Evolutionary conservation across 2,888 invertebrate species (phyloP), one percentile per base, ranked within the genome.

Genomic region (Diplolepis rosae): DNA sequence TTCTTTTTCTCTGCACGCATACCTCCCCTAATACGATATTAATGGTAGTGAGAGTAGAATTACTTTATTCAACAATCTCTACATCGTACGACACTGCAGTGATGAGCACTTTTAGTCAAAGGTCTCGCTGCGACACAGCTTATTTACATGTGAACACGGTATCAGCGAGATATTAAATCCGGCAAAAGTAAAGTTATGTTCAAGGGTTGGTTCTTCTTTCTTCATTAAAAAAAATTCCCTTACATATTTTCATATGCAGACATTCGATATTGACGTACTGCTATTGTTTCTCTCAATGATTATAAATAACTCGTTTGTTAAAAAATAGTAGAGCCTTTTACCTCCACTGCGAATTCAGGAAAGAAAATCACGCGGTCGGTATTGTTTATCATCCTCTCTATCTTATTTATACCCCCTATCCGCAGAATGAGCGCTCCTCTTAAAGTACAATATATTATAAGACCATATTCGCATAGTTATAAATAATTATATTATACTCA

Each of bases 291-390:
- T 69, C 45, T 78, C 73, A 77, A 79, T 78, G 80, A 80, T 82
- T 84, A 84, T 83, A 84, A 83, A 84, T 85, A 84, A 76, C 79
- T 82, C 82, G 80, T 80, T 76, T 30, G 69, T 75, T 84, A 80
- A 84, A 85, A 85, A 85, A 85, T 85, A 85, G 79, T 84, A 84
- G 80, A 80, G 83, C 81, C 79, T 82, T 80, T 54, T 73, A 69
- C 77, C 74, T 74, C 76, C 75, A 75, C 75, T 72, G 51, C 52
- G 52, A 52, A 52, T 52, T 27, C 27, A 52, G 27, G 52, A 52
- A 76, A 80, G 80, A 79, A 80, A 77, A 77, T 73, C 71, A 72
- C 79, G 73, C 69, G 70, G 77, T 74, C 74, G 68, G 68, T 73
- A 74, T 77, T 72, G 69, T 71, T 70, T 72, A 75, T 65, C 72